Base-by-base conservation (phyloP, 2,888 invertebrate species). In the Julus scanicus region DNA sequence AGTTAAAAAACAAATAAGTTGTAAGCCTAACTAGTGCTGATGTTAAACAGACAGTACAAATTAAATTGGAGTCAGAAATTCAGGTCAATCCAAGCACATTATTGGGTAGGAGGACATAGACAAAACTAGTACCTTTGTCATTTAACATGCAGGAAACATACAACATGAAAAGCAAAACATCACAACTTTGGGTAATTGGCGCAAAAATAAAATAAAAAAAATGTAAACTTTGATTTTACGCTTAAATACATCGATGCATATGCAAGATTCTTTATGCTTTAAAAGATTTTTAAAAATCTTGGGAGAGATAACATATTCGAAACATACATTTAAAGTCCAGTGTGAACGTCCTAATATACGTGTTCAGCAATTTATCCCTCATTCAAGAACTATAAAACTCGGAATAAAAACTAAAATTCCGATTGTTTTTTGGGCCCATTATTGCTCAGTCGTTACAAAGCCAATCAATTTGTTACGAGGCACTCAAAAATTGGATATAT, bases 1-100 rank as follows among this genome's bases (percentile, higher is more conserved):
- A 17, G n/a, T 53, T 63, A n/a, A 11, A 63, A 53, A 63, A 63
- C 63, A 17, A 63, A 63, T 63, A 63, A 63, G 63, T n/a, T 20
- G 17, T 63, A 63, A 8, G 63, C 63, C 63, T 63, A 63, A 63
- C n/a, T n/a, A 63, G 63, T n/a, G 17, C n/a, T 8, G 63, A 63
- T 63, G 63, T 63, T 63, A 63, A 17, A 13, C 63, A 63, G 63
- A n/a, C 63, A 63, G 63, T 17, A 63, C 63, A 63, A 63, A 63
- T 63, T 63, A 63, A 63, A 63, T 63, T 63, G 2, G 63, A 63
- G 63, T 63, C 63, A n/a, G 63, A 63, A 63, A 63, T 63, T 13
- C 63, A 63, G 63, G 63, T 63, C 63, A 63, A n/a, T n/a, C 63
- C n/a, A 1, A 2, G 63, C 63, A 13, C 63, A 63, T 63, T 53